Conservation (phyloP, 2,888 invertebrate genomes). For the Choristoneura rosaceana region DNA sequence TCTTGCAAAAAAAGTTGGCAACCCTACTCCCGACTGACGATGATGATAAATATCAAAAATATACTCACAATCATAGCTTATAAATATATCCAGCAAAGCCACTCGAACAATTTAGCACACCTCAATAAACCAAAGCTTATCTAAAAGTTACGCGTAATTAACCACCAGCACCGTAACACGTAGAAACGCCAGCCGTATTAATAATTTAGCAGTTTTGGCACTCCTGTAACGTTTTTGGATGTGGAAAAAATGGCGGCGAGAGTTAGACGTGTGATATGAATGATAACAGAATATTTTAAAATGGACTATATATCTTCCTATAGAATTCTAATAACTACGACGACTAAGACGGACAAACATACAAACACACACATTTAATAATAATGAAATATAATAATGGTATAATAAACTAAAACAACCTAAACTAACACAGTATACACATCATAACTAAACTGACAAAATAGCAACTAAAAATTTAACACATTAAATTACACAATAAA, state of each 20-base stretch:
- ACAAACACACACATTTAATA: too few species aligned
- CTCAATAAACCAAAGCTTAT: conserved; percentile 35
- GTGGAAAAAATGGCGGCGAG: conserved; percentile 24
- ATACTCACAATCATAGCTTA: neutral
- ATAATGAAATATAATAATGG: too few species aligned
- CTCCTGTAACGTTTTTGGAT: conserved; percentile 25
- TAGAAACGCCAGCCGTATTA: conserved; percentile 32
- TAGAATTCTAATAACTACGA: too few species aligned
- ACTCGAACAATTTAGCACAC: conserved; percentile 1
- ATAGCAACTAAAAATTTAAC: too few species aligned
- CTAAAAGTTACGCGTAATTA: conserved; percentile 37
- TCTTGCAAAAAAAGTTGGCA: too few species aligned
- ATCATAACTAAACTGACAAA: too few species aligned
- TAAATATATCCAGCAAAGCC: neutral
- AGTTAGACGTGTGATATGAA: neutral
- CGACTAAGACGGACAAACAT: too few species aligned
- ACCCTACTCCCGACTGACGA: too few species aligned
- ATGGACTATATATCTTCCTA: neutral
- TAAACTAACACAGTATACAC: too few species aligned
- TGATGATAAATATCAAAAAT: neutral
- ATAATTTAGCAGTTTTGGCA: conserved; percentile 18
- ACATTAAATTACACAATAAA: too few species aligned
- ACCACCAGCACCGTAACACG: conserved; percentile 22
- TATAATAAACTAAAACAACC: too few species aligned
- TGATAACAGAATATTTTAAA: neutral